Percentiles rank a stretch among this genome's conserved stretches.
Evolutionary conservation across 30 jellyfish, hydroid and myxozoan species (phyloP).

Genomic region (Nemopilema nomurai): DNA sequence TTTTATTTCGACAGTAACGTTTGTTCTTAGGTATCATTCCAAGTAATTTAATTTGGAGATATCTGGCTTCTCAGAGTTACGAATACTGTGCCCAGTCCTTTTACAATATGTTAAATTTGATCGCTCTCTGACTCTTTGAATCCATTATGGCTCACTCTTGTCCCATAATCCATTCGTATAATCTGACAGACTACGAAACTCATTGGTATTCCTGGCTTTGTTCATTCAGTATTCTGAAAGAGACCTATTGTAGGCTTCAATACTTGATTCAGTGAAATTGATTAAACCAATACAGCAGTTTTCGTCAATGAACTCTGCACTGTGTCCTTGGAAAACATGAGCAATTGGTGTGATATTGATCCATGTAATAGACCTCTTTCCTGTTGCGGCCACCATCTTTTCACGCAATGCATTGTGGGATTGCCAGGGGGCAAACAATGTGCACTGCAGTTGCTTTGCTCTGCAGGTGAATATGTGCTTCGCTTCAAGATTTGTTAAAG

Average conservation of each 20-base stretch:
- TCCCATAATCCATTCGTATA: background rate
- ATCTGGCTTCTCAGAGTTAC: background rate
- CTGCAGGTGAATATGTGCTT: conserved; percentile 12
- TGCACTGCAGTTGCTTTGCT: conserved; percentile 7
- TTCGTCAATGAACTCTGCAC: too few relatives aligned
- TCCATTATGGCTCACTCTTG: background rate
- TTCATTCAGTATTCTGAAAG: background rate
- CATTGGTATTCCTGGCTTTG: background rate
- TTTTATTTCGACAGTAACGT: too few relatives aligned
- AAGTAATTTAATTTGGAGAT: too few relatives aligned
- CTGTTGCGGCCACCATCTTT: conserved; percentile 15
- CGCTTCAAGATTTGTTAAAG: conserved; percentile 11
- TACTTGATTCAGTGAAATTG: too few relatives aligned
- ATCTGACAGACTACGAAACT: background rate
- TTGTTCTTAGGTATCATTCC: too few relatives aligned
- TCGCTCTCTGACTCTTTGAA: background rate
- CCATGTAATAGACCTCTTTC: conserved; percentile 24
- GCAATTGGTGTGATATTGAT: too few relatives aligned
- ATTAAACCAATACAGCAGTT: too few relatives aligned
- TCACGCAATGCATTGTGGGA: conserved; percentile 3
- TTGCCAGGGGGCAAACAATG: background rate
- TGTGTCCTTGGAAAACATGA: too few relatives aligned
- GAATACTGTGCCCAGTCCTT: background rate
- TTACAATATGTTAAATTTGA: background rate
- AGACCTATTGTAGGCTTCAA: too few relatives aligned